Percentiles rank a stretch among this genome's conserved stretches.
Conservation (phyloP, 2,888 invertebrate genomes). For the Raillietiella orientalis region DNA sequence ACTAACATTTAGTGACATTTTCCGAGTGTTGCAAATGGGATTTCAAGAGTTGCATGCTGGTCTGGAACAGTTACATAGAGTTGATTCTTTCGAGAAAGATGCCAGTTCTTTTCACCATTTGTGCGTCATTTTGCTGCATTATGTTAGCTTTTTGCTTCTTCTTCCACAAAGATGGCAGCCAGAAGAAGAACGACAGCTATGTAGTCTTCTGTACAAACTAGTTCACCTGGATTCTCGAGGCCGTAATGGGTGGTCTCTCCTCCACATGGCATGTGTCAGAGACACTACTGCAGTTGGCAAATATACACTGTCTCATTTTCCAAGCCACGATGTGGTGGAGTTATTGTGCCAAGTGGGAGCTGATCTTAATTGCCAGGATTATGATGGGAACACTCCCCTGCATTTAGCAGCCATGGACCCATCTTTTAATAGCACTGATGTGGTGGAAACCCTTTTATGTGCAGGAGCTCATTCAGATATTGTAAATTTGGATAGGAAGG, state of each 20-base stretch:
- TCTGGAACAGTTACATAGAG: no score
- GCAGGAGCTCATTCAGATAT: conserved; percentile 59
- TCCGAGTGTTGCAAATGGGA: no score
- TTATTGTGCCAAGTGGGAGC: conserved; percentile 51
- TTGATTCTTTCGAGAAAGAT: conserved; percentile 34
- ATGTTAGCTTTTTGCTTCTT: conserved; percentile 31
- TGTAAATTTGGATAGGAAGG: conserved; percentile 37
- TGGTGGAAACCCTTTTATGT: conserved; percentile 34
- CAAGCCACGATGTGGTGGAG: conserved; percentile 29
- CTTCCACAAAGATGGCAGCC: not conserved
- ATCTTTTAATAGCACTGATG: conserved; percentile 28
- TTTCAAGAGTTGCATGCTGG: no score
- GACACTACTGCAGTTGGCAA: conserved; percentile 30
- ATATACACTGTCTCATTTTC: conserved; percentile 34
- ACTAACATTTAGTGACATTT: no score
- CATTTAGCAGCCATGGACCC: conserved; percentile 42
- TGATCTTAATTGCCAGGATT: conserved; percentile 39
- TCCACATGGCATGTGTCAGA: conserved; percentile 48
- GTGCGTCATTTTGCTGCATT: conserved; percentile 49
- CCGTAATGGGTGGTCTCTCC: conserved; percentile 12
- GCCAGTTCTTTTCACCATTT: conserved; percentile 45
- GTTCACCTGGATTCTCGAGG: conserved; percentile 28
- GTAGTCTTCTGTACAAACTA: conserved; percentile 26
- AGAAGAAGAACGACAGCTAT: conserved; percentile 1
- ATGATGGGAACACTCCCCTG: conserved; percentile 53